Conservation (phyloP, 2,113 vertebrate genomes). For the Oenanthe oenanthe region DNA sequence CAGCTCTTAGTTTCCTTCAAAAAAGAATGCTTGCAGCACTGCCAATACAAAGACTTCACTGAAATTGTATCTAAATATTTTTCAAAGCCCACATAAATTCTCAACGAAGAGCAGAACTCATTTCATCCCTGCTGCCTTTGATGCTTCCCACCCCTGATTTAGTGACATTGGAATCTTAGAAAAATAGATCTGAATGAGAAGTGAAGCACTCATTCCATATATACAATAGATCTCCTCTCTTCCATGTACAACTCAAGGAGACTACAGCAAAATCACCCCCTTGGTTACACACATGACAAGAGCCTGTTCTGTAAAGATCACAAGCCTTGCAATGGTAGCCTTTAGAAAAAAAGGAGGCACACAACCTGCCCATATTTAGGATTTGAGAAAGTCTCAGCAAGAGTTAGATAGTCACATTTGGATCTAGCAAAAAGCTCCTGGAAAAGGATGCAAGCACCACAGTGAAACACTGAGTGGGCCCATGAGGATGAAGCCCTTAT, state of each 20-base stretch:
- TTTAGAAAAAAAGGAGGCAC: not conserved
- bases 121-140: not conserved
- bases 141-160: not conserved
- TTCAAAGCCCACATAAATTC: not conserved
- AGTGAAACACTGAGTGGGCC: not conserved
- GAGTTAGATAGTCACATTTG: not conserved
- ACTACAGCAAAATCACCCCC: not conserved
- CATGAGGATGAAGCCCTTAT: not conserved
- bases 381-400: not conserved
- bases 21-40: not conserved
- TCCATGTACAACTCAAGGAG: not conserved
- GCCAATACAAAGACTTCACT: not conserved
- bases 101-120: not conserved
- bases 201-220: not conserved
- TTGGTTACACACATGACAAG: not conserved
- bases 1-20: not conserved
- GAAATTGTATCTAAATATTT: slow-evolving; percentile 1
- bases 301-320: not conserved
- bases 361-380: not conserved
- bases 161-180: not conserved
- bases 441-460: not conserved
- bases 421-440: not conserved
- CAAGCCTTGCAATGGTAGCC: not conserved
- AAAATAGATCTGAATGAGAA: not conserved
- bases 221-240: not conserved